Evolutionary conservation across 2,113 vertebrate genomes (phyloP).

Genomic region (Tetrao urogallus): DNA sequence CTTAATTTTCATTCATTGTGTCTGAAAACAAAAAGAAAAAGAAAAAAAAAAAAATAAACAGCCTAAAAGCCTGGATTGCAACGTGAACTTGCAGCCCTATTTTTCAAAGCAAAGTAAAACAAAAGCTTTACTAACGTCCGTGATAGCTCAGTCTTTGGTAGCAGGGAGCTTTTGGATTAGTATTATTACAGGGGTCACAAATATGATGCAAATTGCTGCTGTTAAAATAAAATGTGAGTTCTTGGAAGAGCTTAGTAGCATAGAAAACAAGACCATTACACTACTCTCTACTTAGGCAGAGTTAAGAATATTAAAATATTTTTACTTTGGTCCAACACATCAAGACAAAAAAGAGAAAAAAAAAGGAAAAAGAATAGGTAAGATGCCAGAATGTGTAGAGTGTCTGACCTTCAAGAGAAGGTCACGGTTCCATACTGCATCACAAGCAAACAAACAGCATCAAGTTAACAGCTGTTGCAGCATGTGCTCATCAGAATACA

Average conservation of each 20-base stretch:
- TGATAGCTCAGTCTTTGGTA: neutral
- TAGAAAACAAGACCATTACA: neutral
- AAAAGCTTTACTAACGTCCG: neutral
- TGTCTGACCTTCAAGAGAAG: neutral
- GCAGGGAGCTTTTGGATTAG: neutral
- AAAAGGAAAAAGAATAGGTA: neutral
- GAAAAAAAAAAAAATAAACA: neutral
- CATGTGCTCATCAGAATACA: rapidly evolving
- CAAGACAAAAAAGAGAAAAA: rapidly evolving
- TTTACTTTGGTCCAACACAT: neutral
- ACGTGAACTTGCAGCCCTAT: neutral
- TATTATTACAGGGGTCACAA: neutral
- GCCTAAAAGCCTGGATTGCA: neutral
- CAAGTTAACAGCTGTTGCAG: neutral
- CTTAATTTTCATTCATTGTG: neutral
- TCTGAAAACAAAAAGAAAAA: neutral
- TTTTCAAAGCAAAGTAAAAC: neutral
- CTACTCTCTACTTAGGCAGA: neutral
- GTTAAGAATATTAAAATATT: neutral
- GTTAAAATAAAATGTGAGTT: neutral
- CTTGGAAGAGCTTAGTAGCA: neutral
- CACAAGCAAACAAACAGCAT: neutral
- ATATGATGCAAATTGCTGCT: rapidly evolving
- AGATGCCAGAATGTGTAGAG: neutral
- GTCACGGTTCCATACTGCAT: neutral